phyloP scores from a whole-genome alignment of 2,888 invertebrate species.

The Parnassius mnemosyne region DNA sequence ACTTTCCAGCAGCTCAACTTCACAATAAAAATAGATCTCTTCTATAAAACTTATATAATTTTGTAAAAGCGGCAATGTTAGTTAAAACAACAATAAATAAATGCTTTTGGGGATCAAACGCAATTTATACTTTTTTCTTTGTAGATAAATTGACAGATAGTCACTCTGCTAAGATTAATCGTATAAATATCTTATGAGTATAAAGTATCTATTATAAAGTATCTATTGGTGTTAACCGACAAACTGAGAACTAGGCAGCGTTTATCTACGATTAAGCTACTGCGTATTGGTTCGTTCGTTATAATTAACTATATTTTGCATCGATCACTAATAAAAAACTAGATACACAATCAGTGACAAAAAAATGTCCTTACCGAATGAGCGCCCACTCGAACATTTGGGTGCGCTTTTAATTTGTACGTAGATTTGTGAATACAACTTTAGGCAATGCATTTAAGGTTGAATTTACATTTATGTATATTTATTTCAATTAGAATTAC shows the following conservation, averaged over 20 bases:
- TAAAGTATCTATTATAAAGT: slow-evolving; percentile 76
- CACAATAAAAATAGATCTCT: slow-evolving; percentile 81
- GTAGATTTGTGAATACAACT: too few relatives aligned
- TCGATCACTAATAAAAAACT: too few relatives aligned
- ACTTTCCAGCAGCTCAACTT: slow-evolving; percentile 72
- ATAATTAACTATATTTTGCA: slow-evolving; percentile 54
- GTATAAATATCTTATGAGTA: slow-evolving; percentile 77
- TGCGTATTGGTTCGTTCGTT: slow-evolving; percentile 79
- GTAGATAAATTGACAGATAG: slow-evolving; percentile 78
- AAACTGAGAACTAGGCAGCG: slow-evolving; percentile 77
- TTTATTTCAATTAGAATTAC: too few relatives aligned
- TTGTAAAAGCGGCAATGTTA: slow-evolving; percentile 74
- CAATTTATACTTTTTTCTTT: slow-evolving; percentile 59
- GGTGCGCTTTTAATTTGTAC: too few relatives aligned
- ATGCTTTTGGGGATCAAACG: slow-evolving; percentile 74
- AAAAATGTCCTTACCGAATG: too few relatives aligned
- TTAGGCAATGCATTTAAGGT: too few relatives aligned
- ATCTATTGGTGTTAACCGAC: slow-evolving; percentile 77
- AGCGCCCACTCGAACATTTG: too few relatives aligned
- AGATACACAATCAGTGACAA: too few relatives aligned
- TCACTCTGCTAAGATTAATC: slow-evolving; percentile 75
- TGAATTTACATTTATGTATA: too few relatives aligned
- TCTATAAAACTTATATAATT: slow-evolving; percentile 80
- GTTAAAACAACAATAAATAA: slow-evolving; percentile 74
- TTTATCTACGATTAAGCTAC: slow-evolving; percentile 77